Percentiles rank a stretch among this genome's conserved stretches.
These are phyloP conservation scores for Kuschelorhynchus macadamiae DNA, from an alignment of 2,888 invertebrate genomes.

Conservation along the genomic window DNA sequence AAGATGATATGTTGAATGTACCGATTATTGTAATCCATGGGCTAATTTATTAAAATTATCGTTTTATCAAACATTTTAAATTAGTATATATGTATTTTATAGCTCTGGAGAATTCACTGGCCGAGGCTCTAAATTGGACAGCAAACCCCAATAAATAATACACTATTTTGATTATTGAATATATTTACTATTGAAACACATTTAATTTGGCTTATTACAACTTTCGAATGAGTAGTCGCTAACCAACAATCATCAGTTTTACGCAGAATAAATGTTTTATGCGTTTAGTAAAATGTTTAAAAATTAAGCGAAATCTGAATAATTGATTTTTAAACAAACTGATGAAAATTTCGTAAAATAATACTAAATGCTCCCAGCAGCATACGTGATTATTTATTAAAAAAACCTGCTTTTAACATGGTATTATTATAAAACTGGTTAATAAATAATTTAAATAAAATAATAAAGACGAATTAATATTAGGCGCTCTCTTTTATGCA, in stretches of 20 bases:
- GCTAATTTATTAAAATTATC: slow-evolving; percentile 48
- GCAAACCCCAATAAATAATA: slow-evolving; percentile 34
- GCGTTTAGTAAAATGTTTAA: too few relatives aligned
- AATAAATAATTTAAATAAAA: too few relatives aligned
- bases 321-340: too few relatives aligned
- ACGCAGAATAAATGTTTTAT: too few relatives aligned
- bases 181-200: slow-evolving; percentile 33
- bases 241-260: neutral
- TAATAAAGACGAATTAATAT: too few relatives aligned
- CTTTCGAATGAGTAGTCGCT: slow-evolving; percentile 12
- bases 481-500: too few relatives aligned
- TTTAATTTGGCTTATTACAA: slow-evolving; percentile 36
- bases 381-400: too few relatives aligned
- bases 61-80: slow-evolving; percentile 49
- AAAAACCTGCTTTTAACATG: too few relatives aligned
- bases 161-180: slow-evolving; percentile 38
- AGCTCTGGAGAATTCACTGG: slow-evolving; percentile 26
- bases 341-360: too few relatives aligned
- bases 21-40: slow-evolving; percentile 42
- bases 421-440: too few relatives aligned
- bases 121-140: slow-evolving; percentile 38
- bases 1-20: slow-evolving; percentile 38
- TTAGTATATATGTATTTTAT: slow-evolving; percentile 43
- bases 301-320: too few relatives aligned
- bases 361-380: too few relatives aligned